phyloP scores from a whole-genome alignment of 2,888 invertebrate species.

The Fragum sueziense region DNA sequence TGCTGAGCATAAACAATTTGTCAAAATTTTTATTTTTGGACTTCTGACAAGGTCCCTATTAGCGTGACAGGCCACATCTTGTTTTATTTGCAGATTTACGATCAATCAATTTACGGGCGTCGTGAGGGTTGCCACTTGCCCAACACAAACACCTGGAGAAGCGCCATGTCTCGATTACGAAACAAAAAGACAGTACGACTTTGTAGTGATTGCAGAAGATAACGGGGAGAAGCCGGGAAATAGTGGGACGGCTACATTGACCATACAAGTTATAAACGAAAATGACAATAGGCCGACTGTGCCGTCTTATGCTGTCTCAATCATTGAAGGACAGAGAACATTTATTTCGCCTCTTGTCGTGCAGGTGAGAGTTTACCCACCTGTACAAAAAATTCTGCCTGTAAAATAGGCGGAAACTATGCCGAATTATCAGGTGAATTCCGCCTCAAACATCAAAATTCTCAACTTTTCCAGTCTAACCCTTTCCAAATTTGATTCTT shows the following conservation, averaged over 20 bases:
- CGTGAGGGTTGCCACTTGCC: constrained; percentile 88
- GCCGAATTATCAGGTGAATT: too few species aligned
- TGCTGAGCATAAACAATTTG: too few species aligned
- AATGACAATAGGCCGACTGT: constrained; percentile 85
- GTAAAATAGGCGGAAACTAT: too few species aligned
- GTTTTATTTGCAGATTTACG: constrained; percentile 85
- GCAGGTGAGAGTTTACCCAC: too few species aligned
- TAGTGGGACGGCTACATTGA: background rate
- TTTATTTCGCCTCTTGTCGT: background rate
- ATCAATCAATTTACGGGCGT: constrained; percentile 92
- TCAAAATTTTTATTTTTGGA: too few species aligned
- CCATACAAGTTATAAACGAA: constrained; percentile 66
- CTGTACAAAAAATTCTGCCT: too few species aligned
- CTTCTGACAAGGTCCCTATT: too few species aligned
- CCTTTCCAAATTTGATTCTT: too few species aligned
- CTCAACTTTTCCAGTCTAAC: too few species aligned
- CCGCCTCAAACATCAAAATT: too few species aligned
- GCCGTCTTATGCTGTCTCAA: constrained; percentile 65
- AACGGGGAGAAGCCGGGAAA: background rate
- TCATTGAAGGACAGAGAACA: constrained; percentile 64
- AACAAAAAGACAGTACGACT: constrained; percentile 10
- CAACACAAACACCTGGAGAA: constrained; percentile 42
- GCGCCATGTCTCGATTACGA: constrained; percentile 87
- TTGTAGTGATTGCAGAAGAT: constrained; percentile 20
- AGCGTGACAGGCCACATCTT: too few species aligned